Conservation (phyloP, 2,113 vertebrate genomes). For the Nycticorax nycticorax region DNA sequence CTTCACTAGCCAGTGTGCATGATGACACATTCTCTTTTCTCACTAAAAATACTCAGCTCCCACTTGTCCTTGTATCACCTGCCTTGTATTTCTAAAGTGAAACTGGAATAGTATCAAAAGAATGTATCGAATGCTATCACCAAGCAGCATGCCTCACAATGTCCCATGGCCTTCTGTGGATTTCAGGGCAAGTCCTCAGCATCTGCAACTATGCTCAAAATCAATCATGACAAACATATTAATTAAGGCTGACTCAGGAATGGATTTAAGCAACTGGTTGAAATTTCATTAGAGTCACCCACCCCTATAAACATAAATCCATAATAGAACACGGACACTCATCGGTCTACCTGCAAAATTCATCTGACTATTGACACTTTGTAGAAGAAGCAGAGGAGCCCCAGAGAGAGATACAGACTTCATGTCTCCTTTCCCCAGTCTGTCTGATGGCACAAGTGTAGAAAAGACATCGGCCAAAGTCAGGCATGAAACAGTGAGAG, state of each 20-base stretch:
- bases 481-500: neutral
- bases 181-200: neutral
- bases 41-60: neutral
- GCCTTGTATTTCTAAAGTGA: neutral
- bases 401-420: neutral
- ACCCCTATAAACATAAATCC: neutral
- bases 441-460: neutral
- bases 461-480: neutral
- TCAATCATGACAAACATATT: neutral
- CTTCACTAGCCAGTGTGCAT: neutral
- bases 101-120: neutral
- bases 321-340: neutral
- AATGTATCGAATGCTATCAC: neutral
- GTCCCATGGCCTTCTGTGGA: fast-evolving
- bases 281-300: neutral
- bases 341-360: neutral
- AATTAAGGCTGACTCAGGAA: neutral
- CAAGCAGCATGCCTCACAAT: neutral
- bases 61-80: neutral
- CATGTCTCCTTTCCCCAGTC: neutral
- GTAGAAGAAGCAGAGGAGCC: neutral
- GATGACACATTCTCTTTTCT: neutral
- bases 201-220: neutral
- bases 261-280: neutral
- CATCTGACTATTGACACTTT: neutral